phyloP scores from a whole-genome alignment of 2,888 invertebrate species.

The Tachina fera region DNA sequence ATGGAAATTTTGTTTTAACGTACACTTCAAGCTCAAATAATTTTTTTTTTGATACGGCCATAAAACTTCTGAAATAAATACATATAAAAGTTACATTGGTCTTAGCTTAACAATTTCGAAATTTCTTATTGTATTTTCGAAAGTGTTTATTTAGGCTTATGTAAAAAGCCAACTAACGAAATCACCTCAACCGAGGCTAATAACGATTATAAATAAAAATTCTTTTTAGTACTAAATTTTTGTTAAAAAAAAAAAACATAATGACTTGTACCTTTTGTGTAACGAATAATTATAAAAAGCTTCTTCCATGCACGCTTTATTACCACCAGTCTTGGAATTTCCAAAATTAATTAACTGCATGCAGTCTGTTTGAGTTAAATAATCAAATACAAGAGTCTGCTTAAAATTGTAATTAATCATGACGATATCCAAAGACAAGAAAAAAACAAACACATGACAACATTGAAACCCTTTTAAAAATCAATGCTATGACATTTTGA shows the following conservation, averaged over 20 bases:
- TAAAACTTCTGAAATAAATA: too few relatives aligned
- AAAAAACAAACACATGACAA: slow-evolving; percentile 26
- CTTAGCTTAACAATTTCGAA: too few relatives aligned
- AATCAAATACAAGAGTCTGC: background rate
- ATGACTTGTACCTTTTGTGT: too few relatives aligned
- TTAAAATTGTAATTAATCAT: slow-evolving; percentile 45
- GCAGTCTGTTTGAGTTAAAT: background rate
- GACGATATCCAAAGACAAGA: slow-evolving; percentile 4
- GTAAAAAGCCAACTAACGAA: too few relatives aligned
- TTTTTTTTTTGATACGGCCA: too few relatives aligned
- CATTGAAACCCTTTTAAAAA: slow-evolving; percentile 48
- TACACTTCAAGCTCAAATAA: too few relatives aligned
- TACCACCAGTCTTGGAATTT: background rate
- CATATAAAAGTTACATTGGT: too few relatives aligned
- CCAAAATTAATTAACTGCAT: background rate
- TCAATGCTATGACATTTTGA: background rate
- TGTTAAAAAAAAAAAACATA: too few relatives aligned
- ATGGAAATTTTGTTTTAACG: too few relatives aligned
- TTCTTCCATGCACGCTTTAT: background rate
- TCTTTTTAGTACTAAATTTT: background rate
- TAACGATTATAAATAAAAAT: background rate
- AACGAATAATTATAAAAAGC: background rate
- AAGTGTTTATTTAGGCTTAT: too few relatives aligned
- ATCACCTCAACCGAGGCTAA: too few relatives aligned
- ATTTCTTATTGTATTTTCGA: too few relatives aligned